Evolutionary conservation across 2,888 invertebrate species (phyloP).

Genomic region (Halictus quadricinctus): DNA sequence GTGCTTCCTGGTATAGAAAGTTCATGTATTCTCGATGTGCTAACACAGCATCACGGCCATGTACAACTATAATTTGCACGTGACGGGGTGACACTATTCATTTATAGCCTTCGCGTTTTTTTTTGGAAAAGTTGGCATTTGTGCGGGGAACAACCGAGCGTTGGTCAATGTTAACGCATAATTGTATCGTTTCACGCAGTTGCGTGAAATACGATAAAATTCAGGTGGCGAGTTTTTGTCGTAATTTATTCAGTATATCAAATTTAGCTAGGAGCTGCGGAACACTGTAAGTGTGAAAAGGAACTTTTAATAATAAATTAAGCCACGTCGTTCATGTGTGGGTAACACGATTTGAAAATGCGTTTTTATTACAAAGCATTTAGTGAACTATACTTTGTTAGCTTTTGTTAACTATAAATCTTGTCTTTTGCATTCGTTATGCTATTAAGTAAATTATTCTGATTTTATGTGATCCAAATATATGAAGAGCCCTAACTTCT

Average conservation of each 20-base stretch:
- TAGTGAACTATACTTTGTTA: no score
- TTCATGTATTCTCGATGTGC: not conserved
- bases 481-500: slow-evolving; percentile 21
- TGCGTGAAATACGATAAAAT: not conserved
- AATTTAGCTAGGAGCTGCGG: no score
- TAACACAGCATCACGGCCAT: not conserved
- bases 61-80: not conserved
- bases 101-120: not conserved
- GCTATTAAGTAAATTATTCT: no score
- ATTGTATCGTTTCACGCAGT: not conserved
- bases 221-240: not conserved
- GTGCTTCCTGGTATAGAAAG: slow-evolving; percentile 2
- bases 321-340: no score
- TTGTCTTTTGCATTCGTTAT: no score
- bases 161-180: not conserved
- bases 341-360: no score
- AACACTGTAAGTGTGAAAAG: no score
- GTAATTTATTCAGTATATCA: not conserved
- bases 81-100: not conserved
- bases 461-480: not conserved
- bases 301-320: no score
- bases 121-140: not conserved
- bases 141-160: not conserved
- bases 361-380: no score
- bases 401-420: no score